Evolutionary conservation across 2,797 vertebrate species (phyloP).

Genomic region (Sebastes itinus): DNA sequence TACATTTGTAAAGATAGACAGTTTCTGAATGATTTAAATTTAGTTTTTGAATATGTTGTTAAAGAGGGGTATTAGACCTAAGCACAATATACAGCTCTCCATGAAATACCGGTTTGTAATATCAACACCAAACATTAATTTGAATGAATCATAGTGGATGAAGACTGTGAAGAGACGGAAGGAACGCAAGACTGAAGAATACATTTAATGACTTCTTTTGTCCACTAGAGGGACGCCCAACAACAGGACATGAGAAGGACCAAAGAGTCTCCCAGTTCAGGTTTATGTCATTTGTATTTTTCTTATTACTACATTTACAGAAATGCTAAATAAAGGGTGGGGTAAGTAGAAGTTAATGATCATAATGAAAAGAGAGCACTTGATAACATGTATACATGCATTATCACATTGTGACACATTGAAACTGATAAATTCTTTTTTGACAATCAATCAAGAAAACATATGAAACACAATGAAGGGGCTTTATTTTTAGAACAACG

Average conservation of each 20-base stretch:
- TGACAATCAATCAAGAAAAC: neutral
- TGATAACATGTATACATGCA: neutral
- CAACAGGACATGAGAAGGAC: neutral
- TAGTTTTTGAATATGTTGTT: too few species aligned
- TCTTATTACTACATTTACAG: constrained; percentile 1
- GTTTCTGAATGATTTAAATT: too few species aligned
- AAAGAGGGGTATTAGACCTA: neutral
- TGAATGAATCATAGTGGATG: neutral
- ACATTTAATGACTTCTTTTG: constrained; percentile 5
- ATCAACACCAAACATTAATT: neutral
- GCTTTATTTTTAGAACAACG: neutral
- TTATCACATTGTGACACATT: neutral
- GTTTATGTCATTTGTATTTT: neutral
- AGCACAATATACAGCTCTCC: neutral
- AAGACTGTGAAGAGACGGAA: neutral
- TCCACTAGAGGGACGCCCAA: constrained; percentile 70
- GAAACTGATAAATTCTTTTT: neutral
- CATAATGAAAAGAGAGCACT: neutral
- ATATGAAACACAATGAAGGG: neutral
- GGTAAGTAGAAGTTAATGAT: neutral
- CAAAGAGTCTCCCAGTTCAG: neutral
- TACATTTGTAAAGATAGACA: too few species aligned
- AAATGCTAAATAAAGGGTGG: neutral
- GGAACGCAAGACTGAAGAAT: neutral
- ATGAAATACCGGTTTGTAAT: neutral